A percentile compares a stretch with the other conserved stretches of the same genome.
phyloP scores from a whole-genome alignment of 2,113 vertebrate species.

The Caracal caracal region DNA sequence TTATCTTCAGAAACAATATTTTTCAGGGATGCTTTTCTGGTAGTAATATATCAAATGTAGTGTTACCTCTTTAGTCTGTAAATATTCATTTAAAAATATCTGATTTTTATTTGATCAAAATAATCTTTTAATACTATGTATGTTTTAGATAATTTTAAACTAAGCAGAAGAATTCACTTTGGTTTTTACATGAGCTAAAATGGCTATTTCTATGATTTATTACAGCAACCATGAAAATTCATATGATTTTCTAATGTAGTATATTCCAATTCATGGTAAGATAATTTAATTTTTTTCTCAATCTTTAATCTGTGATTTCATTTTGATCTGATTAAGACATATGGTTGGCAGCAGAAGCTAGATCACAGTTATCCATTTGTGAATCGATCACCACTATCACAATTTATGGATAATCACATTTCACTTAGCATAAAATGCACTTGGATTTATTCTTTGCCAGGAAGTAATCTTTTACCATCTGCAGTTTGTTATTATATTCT shows the following conservation, averaged over 20 bases:
- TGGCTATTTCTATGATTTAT: not conserved
- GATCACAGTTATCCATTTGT: not conserved
- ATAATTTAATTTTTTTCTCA: not conserved
- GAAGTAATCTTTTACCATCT: constrained; percentile 51
- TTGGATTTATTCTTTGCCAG: constrained; percentile 29
- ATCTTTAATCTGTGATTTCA: not conserved
- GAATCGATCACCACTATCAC: not conserved
- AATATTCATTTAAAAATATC: not conserved
- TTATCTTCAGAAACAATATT: not conserved
- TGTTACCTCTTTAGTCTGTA: not conserved
- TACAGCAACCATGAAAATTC: not conserved
- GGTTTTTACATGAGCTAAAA: constrained; percentile 33
- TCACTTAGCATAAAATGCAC: constrained; percentile 32
- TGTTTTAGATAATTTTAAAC: not conserved
- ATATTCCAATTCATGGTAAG: not conserved
- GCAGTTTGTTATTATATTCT: constrained; percentile 52
- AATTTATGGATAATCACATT: not conserved
- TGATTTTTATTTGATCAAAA: constrained; percentile 11
- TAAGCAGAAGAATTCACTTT: constrained; percentile 4
- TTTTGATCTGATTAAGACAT: constrained; percentile 3
- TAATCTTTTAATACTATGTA: not conserved
- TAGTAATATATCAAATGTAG: not conserved
- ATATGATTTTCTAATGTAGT: not conserved
- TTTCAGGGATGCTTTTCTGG: not conserved
- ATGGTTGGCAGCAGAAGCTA: not conserved